Base-by-base conservation (phyloP, 2,113 vertebrate genomes). In the Nothocercus julius region DNA sequence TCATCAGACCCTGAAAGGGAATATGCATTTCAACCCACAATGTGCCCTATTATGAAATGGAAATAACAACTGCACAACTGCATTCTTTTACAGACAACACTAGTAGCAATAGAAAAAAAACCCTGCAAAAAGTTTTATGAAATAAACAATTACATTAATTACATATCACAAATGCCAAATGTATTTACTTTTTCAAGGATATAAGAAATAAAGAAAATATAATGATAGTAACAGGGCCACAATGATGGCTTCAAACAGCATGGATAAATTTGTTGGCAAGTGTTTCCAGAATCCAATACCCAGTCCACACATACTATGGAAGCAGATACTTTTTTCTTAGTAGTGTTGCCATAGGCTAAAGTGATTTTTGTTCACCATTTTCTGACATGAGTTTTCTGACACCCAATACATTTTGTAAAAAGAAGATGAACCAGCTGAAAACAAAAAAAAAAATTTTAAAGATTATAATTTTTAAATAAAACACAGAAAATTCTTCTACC, bases 401-500 rank as follows among this genome's bases (percentile, higher is more conserved):
- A 76, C 2, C 3, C 42, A 78, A 76, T 66, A 72, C 76, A 58
- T 53, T 2, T 77, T 76, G 73, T 47, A 7, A 82, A 64, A 69
- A 9, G 21, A 34, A 51, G 5, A 56, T 20, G 64, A 79, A 47
- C 13, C 85, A 27, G 7, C 7, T 74, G 51, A 90, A 94, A 85
- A 54, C 11, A 62, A 80, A 88, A 24, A 87, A 47, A 45, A 62
- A n/a, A 10, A 10, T 42, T 22, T 58, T 9, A 87, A 76, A 1
- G 19, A 85, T 54, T 54, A 76, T 1, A 30, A 22, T 49, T 92
- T 89, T 74, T 7, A 61, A 61, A 89, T 34, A 45, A 6, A 93
- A 91, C 13, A 53, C 92, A 63, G 92, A 86, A 96, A 90, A 94
- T 80, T 51, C 53, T 28, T 54, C 49, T 99, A 99, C 99, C 99